Conservation (phyloP, 1,140 invertebrate species). For the Cherax destructor region DNA sequence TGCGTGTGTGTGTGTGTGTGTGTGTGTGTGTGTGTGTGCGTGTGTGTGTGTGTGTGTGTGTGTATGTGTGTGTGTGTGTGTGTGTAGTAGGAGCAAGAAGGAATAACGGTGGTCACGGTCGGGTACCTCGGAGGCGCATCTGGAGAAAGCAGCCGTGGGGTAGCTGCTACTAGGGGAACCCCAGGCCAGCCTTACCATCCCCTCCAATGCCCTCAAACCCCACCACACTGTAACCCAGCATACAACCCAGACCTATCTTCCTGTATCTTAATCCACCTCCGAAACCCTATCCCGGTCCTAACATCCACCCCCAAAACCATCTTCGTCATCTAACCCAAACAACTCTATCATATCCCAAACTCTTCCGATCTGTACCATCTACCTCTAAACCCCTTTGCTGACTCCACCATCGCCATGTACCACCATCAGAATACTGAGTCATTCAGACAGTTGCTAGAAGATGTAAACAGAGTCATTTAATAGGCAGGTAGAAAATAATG, state of each 20-base stretch:
- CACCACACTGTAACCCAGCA: neutral
- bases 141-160: constrained; percentile 35
- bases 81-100: neutral
- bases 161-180: constrained; percentile 11
- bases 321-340: neutral
- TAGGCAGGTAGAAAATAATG: too few species aligned
- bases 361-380: neutral
- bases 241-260: neutral
- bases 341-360: neutral
- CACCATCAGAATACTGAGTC: too few species aligned
- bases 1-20: neutral
- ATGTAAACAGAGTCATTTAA: too few species aligned
- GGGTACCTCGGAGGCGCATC: constrained; percentile 38
- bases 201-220: neutral
- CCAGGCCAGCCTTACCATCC: neutral
- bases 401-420: too few species aligned
- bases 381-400: neutral
- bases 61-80: neutral
- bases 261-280: neutral
- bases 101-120: constrained; percentile 54
- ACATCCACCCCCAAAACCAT: neutral
- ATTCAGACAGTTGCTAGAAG: too few species aligned
- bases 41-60: neutral
- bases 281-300: too few species aligned
- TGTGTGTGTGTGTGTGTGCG: neutral